Evolutionary conservation across 23 tunicate species (phyloP).

Genomic region (Ciona savignyi): DNA sequence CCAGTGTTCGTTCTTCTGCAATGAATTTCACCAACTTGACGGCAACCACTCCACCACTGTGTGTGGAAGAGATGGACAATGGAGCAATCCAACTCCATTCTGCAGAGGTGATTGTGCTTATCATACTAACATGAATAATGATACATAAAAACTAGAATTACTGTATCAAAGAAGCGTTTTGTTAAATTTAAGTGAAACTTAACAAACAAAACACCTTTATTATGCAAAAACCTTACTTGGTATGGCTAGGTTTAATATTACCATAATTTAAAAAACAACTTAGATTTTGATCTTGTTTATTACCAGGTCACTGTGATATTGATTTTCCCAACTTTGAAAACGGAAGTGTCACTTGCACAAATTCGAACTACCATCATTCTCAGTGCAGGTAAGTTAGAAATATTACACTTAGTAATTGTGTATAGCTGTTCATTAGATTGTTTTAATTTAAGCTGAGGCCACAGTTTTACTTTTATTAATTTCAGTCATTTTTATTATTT

Average conservation of each 20-base stretch:
- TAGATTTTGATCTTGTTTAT: constrained; percentile 5
- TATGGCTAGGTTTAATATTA: too few species aligned
- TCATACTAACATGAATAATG: too few species aligned
- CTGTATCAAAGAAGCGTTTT: background rate
- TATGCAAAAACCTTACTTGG: too few species aligned
- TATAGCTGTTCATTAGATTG: too few species aligned
- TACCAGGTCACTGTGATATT: constrained; percentile 47
- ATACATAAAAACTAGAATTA: too few species aligned
- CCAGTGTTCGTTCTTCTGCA: constrained; percentile 29
- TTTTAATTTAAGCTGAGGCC: too few species aligned
- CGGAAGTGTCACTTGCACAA: constrained; percentile 45
- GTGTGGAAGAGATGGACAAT: constrained; percentile 37
- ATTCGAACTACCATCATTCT: constrained; percentile 52
- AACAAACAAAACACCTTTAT: too few species aligned
- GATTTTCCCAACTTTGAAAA: constrained; percentile 14
- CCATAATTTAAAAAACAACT: too few species aligned
- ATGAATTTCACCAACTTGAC: constrained; percentile 21
- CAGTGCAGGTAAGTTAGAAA: constrained; percentile 29
- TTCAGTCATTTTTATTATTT: too few species aligned
- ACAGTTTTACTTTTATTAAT: too few species aligned
- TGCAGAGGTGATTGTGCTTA: constrained; percentile 78
- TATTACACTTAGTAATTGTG: too few species aligned
- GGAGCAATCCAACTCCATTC: constrained; percentile 53
- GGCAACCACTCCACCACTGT: constrained; percentile 24
- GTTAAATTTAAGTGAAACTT: background rate